Evolutionary conservation across 2,797 vertebrate species (phyloP).

Genomic region (Aeoliscus strigatus): DNA sequence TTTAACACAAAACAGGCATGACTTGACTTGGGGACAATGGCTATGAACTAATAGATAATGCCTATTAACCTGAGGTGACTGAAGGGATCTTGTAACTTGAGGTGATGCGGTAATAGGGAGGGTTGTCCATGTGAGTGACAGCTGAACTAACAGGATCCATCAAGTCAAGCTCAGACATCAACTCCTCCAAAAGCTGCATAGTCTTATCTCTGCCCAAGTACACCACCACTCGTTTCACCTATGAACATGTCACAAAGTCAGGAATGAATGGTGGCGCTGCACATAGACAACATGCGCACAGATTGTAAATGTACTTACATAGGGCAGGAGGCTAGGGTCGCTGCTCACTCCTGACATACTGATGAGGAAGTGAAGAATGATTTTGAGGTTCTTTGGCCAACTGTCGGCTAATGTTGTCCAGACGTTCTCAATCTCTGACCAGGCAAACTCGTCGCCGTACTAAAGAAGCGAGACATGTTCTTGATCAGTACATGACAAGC

Average conservation of each 20-base stretch:
- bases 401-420: constrained; percentile 98
- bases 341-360: constrained; percentile 97
- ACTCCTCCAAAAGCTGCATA: constrained; percentile 95
- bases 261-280: background rate
- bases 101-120: constrained; percentile 95
- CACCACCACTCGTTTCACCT: constrained; percentile 98
- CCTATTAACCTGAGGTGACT: constrained; percentile 88
- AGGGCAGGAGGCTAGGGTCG: constrained; percentile 97
- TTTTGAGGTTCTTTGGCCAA: constrained; percentile 98
- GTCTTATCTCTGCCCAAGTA: constrained; percentile 99
- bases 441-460: constrained; percentile 98
- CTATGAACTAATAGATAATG: background rate
- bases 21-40: background rate
- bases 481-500: background rate
- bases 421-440: constrained; percentile 98
- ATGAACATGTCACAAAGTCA: constrained; percentile 19
- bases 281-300: background rate
- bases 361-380: constrained; percentile 98
- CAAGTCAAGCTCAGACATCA: constrained; percentile 93
- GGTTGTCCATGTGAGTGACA: constrained; percentile 97
- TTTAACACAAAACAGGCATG: background rate
- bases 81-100: constrained; percentile 97
- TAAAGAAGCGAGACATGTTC: constrained; percentile 44
- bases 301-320: constrained; percentile 79
- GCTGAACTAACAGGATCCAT: constrained; percentile 93